These are phyloP conservation scores for Protobothrops mucrosquamatus DNA, from an alignment of 2,113 vertebrate species.

Conservation along the genomic window DNA sequence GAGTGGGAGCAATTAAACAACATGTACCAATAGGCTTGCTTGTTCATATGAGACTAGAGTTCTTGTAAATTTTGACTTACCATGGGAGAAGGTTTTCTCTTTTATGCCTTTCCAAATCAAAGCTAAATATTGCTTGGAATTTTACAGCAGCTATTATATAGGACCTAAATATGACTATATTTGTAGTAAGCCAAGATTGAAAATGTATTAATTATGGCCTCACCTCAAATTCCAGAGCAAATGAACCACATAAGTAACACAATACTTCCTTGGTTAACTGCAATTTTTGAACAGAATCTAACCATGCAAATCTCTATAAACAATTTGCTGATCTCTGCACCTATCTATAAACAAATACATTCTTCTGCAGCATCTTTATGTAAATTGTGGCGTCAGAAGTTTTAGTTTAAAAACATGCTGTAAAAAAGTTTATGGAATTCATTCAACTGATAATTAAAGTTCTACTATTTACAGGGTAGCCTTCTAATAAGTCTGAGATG, in stretches of 20 bases:
- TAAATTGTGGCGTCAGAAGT: not conserved
- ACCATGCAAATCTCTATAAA: not conserved
- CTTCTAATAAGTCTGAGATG: not conserved
- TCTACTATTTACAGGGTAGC: not conserved
- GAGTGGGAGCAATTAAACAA: not conserved
- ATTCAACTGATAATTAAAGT: slow-evolving; percentile 16
- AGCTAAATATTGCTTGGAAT: not conserved
- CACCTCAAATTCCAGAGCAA: not conserved
- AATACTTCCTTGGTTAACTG: not conserved
- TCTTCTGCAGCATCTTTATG: not conserved
- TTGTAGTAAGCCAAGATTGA: too few relatives aligned
- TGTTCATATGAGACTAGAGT: not conserved
- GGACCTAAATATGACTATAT: not conserved
- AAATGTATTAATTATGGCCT: not conserved
- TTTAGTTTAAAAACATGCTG: not conserved
- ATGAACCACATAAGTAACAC: not conserved
- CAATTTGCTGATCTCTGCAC: not conserved
- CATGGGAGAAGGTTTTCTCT: not conserved
- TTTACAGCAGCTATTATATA: not conserved
- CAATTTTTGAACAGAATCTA: not conserved
- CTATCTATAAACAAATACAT: not conserved
- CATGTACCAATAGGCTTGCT: not conserved
- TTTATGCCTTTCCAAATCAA: not conserved
- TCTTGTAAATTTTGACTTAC: not conserved
- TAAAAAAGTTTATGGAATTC: slow-evolving; percentile 37